A percentile compares a stretch with the other conserved stretches of the same genome.
phyloP scores from a whole-genome alignment of 2,888 invertebrate genomes.

The Gandaritis pyraliata region DNA sequence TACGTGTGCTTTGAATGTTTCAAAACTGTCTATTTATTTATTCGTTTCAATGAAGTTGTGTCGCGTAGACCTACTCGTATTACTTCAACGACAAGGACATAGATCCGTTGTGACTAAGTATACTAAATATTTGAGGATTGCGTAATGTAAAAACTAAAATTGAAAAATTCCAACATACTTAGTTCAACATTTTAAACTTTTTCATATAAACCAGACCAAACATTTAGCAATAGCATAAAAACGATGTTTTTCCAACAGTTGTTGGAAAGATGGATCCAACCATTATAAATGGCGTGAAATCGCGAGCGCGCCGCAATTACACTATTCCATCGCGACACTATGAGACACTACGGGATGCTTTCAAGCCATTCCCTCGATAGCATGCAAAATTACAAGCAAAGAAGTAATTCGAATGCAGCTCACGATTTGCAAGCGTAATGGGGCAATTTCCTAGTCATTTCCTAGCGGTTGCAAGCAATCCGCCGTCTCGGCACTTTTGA shows the following conservation, averaged over 20 bases:
- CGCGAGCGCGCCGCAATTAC: constrained; percentile 40
- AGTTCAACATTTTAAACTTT: no score
- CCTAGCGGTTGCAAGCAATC: constrained; percentile 74
- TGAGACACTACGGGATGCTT: constrained; percentile 54
- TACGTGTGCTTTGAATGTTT: constrained; percentile 42
- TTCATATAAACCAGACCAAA: background rate
- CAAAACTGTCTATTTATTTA: constrained; percentile 14
- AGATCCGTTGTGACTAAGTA: no score
- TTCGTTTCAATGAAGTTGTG: background rate
- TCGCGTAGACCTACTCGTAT: no score
- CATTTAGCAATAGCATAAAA: background rate
- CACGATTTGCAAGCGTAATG: constrained; percentile 80
- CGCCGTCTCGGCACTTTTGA: constrained; percentile 72
- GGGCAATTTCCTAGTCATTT: constrained; percentile 82
- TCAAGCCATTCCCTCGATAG: constrained; percentile 57
- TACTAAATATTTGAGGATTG: no score
- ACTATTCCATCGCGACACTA: constrained; percentile 44
- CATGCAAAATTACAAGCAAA: constrained; percentile 76
- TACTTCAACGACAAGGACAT: no score
- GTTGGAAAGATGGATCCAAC: constrained; percentile 19
- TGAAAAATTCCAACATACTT: no score
- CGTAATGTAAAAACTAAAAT: no score
- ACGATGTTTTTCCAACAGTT: background rate
- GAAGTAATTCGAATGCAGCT: constrained; percentile 80
- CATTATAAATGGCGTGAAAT: constrained; percentile 39